Evolutionary conservation across 2,797 vertebrate species (phyloP).

Genomic region (Sebastes trivittatus): DNA sequence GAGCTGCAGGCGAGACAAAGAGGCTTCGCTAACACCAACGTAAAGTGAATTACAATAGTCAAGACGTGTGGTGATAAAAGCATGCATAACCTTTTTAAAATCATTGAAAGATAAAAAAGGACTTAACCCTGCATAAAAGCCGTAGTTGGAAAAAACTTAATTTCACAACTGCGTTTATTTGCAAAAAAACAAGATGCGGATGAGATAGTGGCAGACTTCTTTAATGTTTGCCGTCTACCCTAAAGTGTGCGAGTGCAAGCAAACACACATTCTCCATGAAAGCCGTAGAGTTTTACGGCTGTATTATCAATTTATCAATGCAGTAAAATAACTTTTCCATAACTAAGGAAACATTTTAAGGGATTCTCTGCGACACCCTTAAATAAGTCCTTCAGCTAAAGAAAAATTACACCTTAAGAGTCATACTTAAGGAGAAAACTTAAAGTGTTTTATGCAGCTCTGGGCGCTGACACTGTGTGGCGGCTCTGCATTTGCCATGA

Average conservation of each 20-base stretch:
- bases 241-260: neutral
- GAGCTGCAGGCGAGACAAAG: too few species aligned
- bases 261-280: neutral
- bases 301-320: neutral
- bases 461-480: neutral
- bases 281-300: neutral
- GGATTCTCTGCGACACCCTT: neutral
- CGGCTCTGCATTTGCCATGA: slow-evolving; percentile 1
- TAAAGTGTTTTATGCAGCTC: neutral
- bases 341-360: neutral
- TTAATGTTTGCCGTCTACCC: neutral
- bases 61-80: too few species aligned
- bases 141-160: too few species aligned
- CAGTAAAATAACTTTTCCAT: neutral
- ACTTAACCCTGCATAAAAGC: too few species aligned
- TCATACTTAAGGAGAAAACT: too few species aligned
- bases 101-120: too few species aligned
- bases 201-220: neutral
- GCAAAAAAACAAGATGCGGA: neutral
- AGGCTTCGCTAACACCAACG: too few species aligned
- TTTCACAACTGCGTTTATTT: too few species aligned
- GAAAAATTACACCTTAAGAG: neutral
- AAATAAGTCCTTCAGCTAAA: neutral
- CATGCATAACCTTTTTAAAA: too few species aligned
- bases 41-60: too few species aligned